These are phyloP conservation scores for Julus scandinavius DNA, from an alignment of 2,888 invertebrate species.

Conservation along the genomic window DNA sequence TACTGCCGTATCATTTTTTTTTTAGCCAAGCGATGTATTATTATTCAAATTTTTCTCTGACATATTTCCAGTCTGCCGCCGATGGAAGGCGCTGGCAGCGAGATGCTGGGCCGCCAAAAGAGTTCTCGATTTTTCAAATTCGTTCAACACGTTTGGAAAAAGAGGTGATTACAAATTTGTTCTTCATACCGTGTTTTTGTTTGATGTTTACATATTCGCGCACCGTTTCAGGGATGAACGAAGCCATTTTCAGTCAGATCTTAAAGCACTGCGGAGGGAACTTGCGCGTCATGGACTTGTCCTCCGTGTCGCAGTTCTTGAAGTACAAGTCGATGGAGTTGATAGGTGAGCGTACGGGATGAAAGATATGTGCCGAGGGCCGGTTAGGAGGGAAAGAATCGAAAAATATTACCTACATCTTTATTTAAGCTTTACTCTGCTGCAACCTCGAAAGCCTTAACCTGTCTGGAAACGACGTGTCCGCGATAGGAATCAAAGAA, in stretches of 20 bases:
- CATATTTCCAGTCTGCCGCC: not conserved
- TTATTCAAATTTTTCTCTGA: not conserved
- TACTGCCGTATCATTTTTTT: not conserved
- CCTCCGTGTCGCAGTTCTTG: not conserved
- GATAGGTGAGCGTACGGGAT: not conserved
- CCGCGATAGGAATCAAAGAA: not conserved
- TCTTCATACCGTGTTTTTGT: too few relatives aligned
- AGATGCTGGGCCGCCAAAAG: slow-evolving; percentile 46
- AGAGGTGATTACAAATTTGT: not conserved
- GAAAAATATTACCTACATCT: not conserved
- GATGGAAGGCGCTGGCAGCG: not conserved
- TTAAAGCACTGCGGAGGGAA: not conserved
- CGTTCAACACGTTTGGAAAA: not conserved
- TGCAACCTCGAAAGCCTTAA: slow-evolving; percentile 19
- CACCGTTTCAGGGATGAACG: not conserved
- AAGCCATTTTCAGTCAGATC: not conserved
- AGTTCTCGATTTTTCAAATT: slow-evolving; percentile 5
- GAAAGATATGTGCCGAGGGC: not conserved
- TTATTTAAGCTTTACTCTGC: not conserved
- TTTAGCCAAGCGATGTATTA: not conserved
- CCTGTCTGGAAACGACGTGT: not conserved
- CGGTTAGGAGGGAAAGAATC: too few relatives aligned
- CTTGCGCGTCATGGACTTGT: not conserved
- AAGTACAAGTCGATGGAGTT: slow-evolving; percentile 3
- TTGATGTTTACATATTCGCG: not conserved